Evolutionary conservation across 2,888 invertebrate genomes (phyloP).

Genomic region (Calliphora vomitoria): DNA sequence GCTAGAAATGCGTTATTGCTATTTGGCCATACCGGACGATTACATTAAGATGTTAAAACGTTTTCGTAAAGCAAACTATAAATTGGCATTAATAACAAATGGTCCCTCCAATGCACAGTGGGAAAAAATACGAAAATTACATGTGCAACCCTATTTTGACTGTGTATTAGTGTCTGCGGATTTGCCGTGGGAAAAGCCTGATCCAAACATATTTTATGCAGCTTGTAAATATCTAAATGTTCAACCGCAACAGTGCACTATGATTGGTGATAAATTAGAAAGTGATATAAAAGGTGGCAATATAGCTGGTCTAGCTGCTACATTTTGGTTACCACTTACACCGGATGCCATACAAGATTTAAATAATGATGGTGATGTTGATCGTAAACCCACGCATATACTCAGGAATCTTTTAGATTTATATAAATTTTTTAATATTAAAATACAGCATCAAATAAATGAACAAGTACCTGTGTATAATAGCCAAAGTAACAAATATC

Average conservation of each 20-base stretch:
- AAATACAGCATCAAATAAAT: conserved; percentile 50
- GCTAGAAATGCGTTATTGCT: conserved; percentile 92
- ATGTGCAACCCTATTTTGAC: conserved; percentile 90
- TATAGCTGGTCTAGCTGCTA: conserved; percentile 90
- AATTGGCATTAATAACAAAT: conserved; percentile 93
- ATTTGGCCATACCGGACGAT: conserved; percentile 89
- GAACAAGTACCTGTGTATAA: conserved; percentile 67
- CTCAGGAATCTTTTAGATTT: conserved; percentile 81
- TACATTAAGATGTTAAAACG: conserved; percentile 89
- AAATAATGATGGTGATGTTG: conserved; percentile 77
- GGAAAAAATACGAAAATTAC: conserved; percentile 92
- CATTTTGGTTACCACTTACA: conserved; percentile 91
- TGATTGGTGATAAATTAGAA: conserved; percentile 95
- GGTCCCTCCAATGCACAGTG: conserved; percentile 94
- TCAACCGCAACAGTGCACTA: conserved; percentile 90
- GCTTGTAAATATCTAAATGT: conserved; percentile 92
- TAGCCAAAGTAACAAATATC: conserved; percentile 74
- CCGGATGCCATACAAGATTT: conserved; percentile 72
- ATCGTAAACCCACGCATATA: conserved; percentile 81
- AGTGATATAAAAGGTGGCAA: conserved; percentile 94
- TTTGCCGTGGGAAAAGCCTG: conserved; percentile 94
- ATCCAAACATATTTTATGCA: conserved; percentile 92
- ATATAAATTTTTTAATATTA: conserved; percentile 81
- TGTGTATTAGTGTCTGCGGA: conserved; percentile 93
- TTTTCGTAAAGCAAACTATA: conserved; percentile 89